Percentiles rank a stretch among this genome's conserved stretches.
phyloP scores from a whole-genome alignment of 2,113 vertebrate species.

The Nesogale talazaci region DNA sequence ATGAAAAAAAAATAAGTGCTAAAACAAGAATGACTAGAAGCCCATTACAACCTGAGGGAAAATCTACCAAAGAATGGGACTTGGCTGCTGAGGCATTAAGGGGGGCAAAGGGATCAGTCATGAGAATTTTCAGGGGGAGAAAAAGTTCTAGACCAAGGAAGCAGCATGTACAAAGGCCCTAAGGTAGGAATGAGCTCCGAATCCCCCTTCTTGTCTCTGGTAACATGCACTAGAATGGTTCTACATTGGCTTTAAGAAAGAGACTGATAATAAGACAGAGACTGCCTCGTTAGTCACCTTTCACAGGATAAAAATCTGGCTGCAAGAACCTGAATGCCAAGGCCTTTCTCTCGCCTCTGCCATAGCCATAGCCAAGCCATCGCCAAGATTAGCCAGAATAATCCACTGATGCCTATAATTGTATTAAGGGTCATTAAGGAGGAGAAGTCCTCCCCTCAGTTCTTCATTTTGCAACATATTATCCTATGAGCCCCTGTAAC shows the following conservation, averaged over 20 bases:
- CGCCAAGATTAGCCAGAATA: neutral
- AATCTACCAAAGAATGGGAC: neutral
- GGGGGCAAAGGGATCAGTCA: neutral
- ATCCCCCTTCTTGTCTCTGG: neutral
- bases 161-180: neutral
- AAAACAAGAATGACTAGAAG: neutral
- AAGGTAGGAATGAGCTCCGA: neutral
- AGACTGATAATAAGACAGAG: neutral
- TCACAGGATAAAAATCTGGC: neutral
- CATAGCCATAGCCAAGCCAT: neutral
- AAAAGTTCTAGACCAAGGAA: neutral
- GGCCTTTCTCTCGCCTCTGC: conserved; percentile 3
- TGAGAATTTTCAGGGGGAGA: neutral
- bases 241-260: conserved; percentile 33
- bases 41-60: neutral
- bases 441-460: neutral
- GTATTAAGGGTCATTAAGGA: neutral
- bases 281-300: neutral
- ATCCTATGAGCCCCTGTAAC: neutral
- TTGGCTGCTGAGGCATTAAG: neutral
- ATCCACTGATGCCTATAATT: neutral
- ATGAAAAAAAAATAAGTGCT: neutral
- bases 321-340: neutral
- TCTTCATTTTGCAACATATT: neutral
- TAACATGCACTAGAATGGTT: neutral